A percentile compares a stretch with the other conserved stretches of the same genome.
Evolutionary conservation across 2,888 invertebrate species (phyloP).

Genomic region (Zele albiditarsus): DNA sequence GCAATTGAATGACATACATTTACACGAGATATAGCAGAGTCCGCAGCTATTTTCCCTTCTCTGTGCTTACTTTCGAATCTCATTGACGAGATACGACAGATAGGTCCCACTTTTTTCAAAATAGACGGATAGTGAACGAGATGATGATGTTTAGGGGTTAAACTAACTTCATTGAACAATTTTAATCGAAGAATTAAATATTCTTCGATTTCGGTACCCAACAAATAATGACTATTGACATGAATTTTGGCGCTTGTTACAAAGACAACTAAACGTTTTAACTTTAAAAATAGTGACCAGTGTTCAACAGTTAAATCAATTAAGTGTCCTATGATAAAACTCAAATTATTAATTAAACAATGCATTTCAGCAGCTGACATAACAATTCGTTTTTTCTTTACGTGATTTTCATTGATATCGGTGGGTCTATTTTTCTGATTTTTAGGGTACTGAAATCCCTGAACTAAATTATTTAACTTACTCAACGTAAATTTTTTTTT

Average conservation of each 20-base stretch:
- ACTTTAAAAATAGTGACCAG: constrained; percentile 7
- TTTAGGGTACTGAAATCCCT: neutral
- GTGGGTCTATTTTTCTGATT: constrained; percentile 18
- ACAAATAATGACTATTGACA: neutral
- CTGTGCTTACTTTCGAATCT: constrained; percentile 26
- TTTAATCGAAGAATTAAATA: constrained; percentile 13
- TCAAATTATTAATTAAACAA: constrained; percentile 10
- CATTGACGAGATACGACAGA: constrained; percentile 13
- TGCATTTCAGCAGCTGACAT: constrained; percentile 32
- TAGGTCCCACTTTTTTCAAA: constrained; percentile 10
- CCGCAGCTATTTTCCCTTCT: constrained; percentile 20
- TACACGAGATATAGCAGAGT: neutral
- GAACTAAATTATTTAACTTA: constrained; percentile 24
- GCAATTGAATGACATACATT: constrained; percentile 26
- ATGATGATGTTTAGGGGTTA: constrained; percentile 17
- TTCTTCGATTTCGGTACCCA: neutral
- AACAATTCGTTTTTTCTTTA: constrained; percentile 21
- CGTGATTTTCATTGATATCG: neutral
- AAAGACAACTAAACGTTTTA: neutral
- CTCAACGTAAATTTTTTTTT: constrained; percentile 10
- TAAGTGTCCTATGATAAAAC: constrained; percentile 24
- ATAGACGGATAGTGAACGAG: constrained; percentile 5
- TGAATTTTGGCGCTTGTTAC: neutral
- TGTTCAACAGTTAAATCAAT: constrained; percentile 9
- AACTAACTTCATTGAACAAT: neutral